Base-by-base conservation (phyloP, 2,797 vertebrate species). In the Dendrocincla fuliginosa region DNA sequence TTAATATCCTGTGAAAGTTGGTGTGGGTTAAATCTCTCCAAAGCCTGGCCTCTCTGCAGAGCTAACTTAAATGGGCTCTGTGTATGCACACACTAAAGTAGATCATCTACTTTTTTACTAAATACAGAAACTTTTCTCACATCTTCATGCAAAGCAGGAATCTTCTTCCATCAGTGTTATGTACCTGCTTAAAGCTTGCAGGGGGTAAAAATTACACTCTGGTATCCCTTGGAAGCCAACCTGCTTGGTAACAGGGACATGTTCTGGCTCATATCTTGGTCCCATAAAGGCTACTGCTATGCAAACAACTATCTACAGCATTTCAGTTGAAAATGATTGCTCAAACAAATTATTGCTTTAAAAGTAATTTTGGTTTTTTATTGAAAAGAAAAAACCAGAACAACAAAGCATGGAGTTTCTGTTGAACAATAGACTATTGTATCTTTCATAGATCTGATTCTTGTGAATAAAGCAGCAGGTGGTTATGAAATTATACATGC, bases 401-500 rank as follows among this genome's bases (percentile, higher is more conserved):
- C 46, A 87, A 80, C 75, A 93, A 95, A 90, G 69, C 70, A 60
- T 0, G 0, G 67, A 71, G 59, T 87, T 95, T 95, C 81, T 95
- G 39, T 92, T 81, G 85, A 97, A 95, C 79, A 96, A 83, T 95
- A 75, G 74, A 28, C 59, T 92, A 91, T 76, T 96, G 64, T 96
- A 59, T 89, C 75, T 96, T 87, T 84, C 92, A 65, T 80, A 83
- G 86, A 84, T 88, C 71, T 55, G 44, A 57, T 92, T 96, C 71
- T 83, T 91, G 64, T 91, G 94, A 90, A 87, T 91, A 90, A 84
- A 93, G 84, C 95, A 96, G 95, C 92, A 95, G 89, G 95, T 96
- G 85, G 83, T 92, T 95, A 64, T 47, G 87, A 94, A 95, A 94
- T 89, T 87, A 59, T 71, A 80, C 33, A 25, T 83, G 92, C 85